These are phyloP conservation scores for Hypercompe scribonia DNA, from an alignment of 2,888 invertebrate species.

Conservation along the genomic window DNA sequence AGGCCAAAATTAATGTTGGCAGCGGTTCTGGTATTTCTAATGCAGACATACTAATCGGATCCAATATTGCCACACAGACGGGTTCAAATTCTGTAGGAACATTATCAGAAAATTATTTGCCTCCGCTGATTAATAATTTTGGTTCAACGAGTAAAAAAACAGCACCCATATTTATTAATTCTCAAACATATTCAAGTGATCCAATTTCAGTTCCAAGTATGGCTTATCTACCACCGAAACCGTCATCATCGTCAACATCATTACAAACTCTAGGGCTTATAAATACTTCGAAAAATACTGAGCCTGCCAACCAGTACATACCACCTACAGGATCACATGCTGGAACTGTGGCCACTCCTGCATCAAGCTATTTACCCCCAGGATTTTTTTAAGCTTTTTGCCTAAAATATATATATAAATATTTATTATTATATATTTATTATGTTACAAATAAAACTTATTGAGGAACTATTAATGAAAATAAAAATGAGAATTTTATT, in stretches of 20 bases:
- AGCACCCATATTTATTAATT: constrained; percentile 25
- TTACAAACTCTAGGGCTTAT: constrained; percentile 41
- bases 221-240: constrained; percentile 55
- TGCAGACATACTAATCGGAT: constrained; percentile 25
- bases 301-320: constrained; percentile 56
- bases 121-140: constrained; percentile 47
- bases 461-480: neutral
- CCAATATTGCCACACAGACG: constrained; percentile 17
- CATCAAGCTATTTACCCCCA: constrained; percentile 75
- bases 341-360: constrained; percentile 62
- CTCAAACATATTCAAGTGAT: constrained; percentile 36
- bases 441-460: neutral
- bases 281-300: constrained; percentile 32
- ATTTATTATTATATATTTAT: neutral
- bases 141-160: constrained; percentile 22
- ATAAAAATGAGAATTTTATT: neutral
- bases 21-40: constrained; percentile 43
- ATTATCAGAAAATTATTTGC: constrained; percentile 58
- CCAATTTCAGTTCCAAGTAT: constrained; percentile 46
- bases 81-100: constrained; percentile 30
- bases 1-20: constrained; percentile 32
- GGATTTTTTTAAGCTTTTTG: constrained; percentile 56
- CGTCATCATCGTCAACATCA: constrained; percentile 37
- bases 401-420: neutral
- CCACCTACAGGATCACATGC: constrained; percentile 55